phyloP scores from a whole-genome alignment of 2,888 invertebrate species.

The Lithosia quadra region DNA sequence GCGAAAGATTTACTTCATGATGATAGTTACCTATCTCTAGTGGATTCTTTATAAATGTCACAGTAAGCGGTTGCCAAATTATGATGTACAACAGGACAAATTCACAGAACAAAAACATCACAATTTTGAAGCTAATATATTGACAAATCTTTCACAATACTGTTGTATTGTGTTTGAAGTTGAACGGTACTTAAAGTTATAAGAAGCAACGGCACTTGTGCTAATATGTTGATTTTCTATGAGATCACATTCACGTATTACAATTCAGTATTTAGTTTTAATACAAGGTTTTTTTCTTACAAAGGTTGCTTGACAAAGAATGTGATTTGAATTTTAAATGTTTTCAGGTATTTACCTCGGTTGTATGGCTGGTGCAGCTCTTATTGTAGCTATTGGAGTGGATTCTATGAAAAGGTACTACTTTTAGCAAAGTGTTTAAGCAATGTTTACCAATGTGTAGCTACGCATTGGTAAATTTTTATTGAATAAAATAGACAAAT shows the following conservation, averaged over 20 bases:
- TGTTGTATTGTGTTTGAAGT: neutral
- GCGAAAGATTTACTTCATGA: too few species aligned
- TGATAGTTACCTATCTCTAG: too few species aligned
- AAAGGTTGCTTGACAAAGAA: neutral
- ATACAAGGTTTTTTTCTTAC: neutral
- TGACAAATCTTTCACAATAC: neutral
- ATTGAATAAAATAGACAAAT: too few species aligned
- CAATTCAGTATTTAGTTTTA: neutral
- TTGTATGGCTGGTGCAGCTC: constrained; percentile 87
- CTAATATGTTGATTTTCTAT: neutral
- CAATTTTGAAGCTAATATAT: neutral
- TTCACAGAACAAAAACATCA: neutral
- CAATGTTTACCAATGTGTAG: too few species aligned
- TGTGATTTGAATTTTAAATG: neutral
- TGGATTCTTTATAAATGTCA: too few species aligned
- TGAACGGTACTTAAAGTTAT: neutral
- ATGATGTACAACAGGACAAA: neutral
- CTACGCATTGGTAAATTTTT: too few species aligned
- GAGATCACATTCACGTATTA: too few species aligned
- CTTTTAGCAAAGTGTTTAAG: neutral
- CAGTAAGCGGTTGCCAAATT: neutral
- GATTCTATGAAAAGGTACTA: constrained; percentile 87
- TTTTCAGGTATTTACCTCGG: constrained; percentile 86
- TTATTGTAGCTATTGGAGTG: constrained; percentile 88
- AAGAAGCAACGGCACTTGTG: neutral